Evolutionary conservation across 2,888 invertebrate genomes (phyloP).

Genomic region (Holacanthella duospinosa): DNA sequence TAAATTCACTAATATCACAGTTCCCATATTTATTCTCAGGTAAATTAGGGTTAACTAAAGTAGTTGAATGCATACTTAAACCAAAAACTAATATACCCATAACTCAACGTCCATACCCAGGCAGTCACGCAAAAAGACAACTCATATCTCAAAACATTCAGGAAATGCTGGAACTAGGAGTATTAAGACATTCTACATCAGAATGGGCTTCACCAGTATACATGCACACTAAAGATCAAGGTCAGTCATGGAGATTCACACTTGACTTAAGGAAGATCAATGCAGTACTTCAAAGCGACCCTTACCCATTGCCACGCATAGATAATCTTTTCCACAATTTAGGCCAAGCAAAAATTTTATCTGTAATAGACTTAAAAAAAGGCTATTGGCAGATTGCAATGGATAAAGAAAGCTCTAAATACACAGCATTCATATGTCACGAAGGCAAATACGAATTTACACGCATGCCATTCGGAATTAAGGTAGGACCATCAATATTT

Average conservation of each 20-base stretch:
- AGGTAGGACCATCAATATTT: neutral
- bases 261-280: neutral
- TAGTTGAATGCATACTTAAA: neutral
- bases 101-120: neutral
- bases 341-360: neutral
- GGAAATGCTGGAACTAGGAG: neutral
- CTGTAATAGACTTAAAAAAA: neutral
- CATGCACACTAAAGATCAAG: neutral
- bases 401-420: neutral
- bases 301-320: neutral
- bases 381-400: neutral
- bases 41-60: neutral
- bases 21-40: too few species aligned
- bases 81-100: neutral
- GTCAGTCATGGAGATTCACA: neutral
- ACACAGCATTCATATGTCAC: neutral
- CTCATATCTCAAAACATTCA: neutral
- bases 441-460: neutral
- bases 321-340: neutral
- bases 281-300: neutral
- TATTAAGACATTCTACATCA: neutral
- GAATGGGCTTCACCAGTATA: neutral
- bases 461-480: neutral
- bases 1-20: too few species aligned
- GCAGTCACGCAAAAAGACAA: neutral